Conservation (phyloP, 1,140 invertebrate genomes). For the Tetramorium simillimum region DNA sequence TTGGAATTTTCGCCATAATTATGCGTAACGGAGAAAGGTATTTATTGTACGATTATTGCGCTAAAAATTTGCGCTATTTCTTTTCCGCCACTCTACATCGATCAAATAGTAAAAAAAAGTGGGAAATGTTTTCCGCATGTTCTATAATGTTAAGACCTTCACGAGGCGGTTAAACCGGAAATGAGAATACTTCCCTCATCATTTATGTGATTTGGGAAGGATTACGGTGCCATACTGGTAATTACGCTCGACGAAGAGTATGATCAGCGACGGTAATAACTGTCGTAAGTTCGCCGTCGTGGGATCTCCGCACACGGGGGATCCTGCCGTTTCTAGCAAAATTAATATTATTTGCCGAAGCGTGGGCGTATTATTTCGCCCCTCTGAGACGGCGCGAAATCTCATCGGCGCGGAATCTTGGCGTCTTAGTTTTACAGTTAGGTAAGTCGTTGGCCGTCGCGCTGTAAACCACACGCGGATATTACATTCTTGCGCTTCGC, state of each 20-base stretch:
- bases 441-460: slow-evolving; percentile 54
- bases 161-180: slow-evolving; percentile 10
- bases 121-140: background rate
- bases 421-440: slow-evolving; percentile 59
- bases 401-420: slow-evolving; percentile 37
- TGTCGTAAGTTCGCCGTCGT: background rate
- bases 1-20: slow-evolving; percentile 28
- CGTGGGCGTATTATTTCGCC: slow-evolving; percentile 38
- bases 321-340: slow-evolving; percentile 24
- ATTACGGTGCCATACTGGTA: slow-evolving; percentile 24
- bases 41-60: background rate
- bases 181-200: slow-evolving; percentile 6
- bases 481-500: slow-evolving; percentile 52
- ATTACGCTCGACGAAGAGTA: slow-evolving; percentile 35
- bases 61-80: background rate
- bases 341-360: slow-evolving; percentile 48
- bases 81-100: background rate
- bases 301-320: background rate
- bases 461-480: slow-evolving; percentile 55
- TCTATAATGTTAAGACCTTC: background rate
- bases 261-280: slow-evolving; percentile 40
- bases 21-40: background rate
- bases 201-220: slow-evolving; percentile 32
- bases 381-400: slow-evolving; percentile 28
- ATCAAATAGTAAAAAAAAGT: background rate